Conservation (phyloP, 1,140 invertebrate genomes). For the Sycophaga agraensis region DNA sequence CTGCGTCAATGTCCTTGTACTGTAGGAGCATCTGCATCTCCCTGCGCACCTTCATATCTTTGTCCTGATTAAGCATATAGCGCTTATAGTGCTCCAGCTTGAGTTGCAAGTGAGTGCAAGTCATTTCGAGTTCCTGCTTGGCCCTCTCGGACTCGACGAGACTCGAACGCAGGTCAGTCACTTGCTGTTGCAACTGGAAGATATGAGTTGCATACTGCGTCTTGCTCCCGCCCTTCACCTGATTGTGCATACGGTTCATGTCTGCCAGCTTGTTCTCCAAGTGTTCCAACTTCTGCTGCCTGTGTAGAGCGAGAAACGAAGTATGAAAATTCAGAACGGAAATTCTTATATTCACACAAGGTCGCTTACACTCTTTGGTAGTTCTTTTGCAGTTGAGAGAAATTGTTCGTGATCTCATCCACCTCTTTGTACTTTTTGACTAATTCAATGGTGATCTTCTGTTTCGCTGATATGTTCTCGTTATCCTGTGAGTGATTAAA, state of each 20-base stretch:
- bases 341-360: no score
- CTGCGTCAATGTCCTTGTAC: background rate
- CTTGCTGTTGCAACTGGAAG: slow-evolving; percentile 43
- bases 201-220: slow-evolving; percentile 18
- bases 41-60: slow-evolving; percentile 58
- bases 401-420: slow-evolving; percentile 30
- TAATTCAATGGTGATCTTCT: slow-evolving; percentile 32
- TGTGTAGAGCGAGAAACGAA: slow-evolving; percentile 15
- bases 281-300: slow-evolving; percentile 34
- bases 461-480: background rate
- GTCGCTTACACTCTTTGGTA: slow-evolving; percentile 34
- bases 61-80: slow-evolving; percentile 57
- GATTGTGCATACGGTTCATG: slow-evolving; percentile 28
- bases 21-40: slow-evolving; percentile 43
- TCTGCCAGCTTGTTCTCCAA: slow-evolving; percentile 35
- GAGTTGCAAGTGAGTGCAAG: slow-evolving; percentile 46
- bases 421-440: slow-evolving; percentile 33
- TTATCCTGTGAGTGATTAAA: slow-evolving; percentile 32
- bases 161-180: slow-evolving; percentile 53
- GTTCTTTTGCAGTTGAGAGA: slow-evolving; percentile 31
- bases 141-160: slow-evolving; percentile 50
- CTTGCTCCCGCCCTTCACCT: slow-evolving; percentile 31
- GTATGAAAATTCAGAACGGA: no score
- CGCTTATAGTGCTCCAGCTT: slow-evolving; percentile 59
- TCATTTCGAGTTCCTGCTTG: slow-evolving; percentile 54